Evolutionary conservation across 2,113 vertebrate species (phyloP).

Genomic region (Syngnathus floridae): DNA sequence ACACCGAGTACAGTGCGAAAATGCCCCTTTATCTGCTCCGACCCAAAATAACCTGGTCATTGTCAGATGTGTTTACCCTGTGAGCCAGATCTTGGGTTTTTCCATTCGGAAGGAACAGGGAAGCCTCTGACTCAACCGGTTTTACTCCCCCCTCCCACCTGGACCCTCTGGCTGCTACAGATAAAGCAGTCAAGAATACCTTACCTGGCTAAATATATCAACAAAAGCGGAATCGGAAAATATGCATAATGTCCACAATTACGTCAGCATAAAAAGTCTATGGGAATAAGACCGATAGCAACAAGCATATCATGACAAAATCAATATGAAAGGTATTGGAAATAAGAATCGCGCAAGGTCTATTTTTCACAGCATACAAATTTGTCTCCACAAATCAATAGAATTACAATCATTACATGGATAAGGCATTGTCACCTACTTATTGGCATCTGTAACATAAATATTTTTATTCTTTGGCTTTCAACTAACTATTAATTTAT

Average conservation of each 20-base stretch:
- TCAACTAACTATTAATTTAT: too few species aligned
- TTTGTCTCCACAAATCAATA: too few species aligned
- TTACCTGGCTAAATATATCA: neutral
- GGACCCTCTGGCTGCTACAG: slow-evolving; percentile 10
- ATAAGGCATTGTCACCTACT: too few species aligned
- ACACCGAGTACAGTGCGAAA: slow-evolving; percentile 29
- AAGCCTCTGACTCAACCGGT: slow-evolving; percentile 32
- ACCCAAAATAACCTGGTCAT: slow-evolving; percentile 42
- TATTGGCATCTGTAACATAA: too few species aligned
- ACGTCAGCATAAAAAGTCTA: neutral
- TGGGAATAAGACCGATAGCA: neutral
- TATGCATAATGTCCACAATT: neutral
- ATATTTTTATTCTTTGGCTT: too few species aligned
- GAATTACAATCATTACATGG: too few species aligned
- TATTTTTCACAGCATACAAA: too few species aligned
- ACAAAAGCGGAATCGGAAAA: neutral
- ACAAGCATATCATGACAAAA: neutral
- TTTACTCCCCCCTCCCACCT: slow-evolving; percentile 3
- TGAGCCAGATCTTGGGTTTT: slow-evolving; percentile 14
- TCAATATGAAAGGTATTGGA: neutral
- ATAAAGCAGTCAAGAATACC: slow-evolving; percentile 25
- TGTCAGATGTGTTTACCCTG: slow-evolving; percentile 31
- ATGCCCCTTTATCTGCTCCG: slow-evolving; percentile 30
- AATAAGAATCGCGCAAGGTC: neutral
- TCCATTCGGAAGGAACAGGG: slow-evolving; percentile 18